Conservation (phyloP, 1,140 invertebrate species). For the Temnothorax nylanderi region DNA sequence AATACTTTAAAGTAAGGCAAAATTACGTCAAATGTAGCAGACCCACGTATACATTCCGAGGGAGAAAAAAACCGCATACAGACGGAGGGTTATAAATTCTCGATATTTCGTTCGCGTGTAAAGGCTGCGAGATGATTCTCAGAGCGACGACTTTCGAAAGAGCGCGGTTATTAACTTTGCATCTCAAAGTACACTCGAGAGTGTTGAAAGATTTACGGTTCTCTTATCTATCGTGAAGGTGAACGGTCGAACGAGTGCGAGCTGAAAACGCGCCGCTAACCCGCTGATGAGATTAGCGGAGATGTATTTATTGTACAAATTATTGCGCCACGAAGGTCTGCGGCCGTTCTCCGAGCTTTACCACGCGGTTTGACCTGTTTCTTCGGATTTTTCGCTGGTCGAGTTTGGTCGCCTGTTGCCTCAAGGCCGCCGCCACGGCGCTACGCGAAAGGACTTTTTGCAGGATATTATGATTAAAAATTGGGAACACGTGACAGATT, state of each 20-base stretch:
- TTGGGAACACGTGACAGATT: neutral
- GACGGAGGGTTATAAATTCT: too few species aligned
- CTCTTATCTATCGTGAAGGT: constrained; percentile 12
- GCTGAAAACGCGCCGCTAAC: constrained; percentile 38
- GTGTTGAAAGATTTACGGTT: constrained; percentile 45
- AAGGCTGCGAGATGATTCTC: neutral
- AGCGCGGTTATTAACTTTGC: neutral
- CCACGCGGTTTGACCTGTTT: constrained; percentile 36
- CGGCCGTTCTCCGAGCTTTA: constrained; percentile 4
- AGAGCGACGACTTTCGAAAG: neutral
- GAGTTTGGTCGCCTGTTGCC: constrained; percentile 3
- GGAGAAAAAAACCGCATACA: too few species aligned
- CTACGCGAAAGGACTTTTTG: neutral
- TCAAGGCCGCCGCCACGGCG: neutral
- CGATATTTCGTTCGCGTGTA: neutral
- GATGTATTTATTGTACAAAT: constrained; percentile 64
- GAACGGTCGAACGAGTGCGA: constrained; percentile 23
- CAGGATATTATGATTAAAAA: neutral
- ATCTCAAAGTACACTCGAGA: neutral
- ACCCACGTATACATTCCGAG: too few species aligned
- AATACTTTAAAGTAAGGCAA: too few species aligned
- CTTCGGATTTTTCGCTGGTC: constrained; percentile 25
- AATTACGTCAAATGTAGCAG: too few species aligned
- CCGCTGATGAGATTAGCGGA: constrained; percentile 62
- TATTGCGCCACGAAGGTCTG: constrained; percentile 21